These are phyloP conservation scores for Uromys caudimaculatus DNA, from an alignment of 2,797 vertebrate genomes.

Conservation along the genomic window DNA sequence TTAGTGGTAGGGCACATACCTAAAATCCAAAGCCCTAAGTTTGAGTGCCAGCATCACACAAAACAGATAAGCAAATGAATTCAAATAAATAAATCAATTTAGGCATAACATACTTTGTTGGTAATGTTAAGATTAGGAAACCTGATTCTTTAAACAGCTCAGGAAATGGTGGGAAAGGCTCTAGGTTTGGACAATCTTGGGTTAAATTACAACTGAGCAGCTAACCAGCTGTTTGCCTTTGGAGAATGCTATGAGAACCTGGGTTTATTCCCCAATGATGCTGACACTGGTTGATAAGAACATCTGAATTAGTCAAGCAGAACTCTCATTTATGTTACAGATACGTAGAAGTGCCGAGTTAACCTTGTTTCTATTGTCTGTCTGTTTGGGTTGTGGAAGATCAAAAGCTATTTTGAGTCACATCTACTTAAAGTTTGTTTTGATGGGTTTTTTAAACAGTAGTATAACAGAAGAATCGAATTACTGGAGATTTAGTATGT, in stretches of 20 bases:
- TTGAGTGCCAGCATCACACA: background rate
- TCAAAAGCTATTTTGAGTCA: slow-evolving; percentile 11
- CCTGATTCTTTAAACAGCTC: background rate
- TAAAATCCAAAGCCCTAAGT: background rate
- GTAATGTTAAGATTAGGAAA: background rate
- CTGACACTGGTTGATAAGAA: background rate
- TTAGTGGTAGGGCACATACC: background rate
- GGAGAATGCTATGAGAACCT: background rate
- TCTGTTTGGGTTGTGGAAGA: slow-evolving; percentile 53
- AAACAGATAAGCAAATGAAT: background rate
- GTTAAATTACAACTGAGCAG: slow-evolving; percentile 6
- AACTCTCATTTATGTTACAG: background rate
- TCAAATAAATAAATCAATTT: background rate
- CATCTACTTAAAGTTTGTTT: background rate
- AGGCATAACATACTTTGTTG: background rate
- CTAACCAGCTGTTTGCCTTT: slow-evolving; percentile 19
- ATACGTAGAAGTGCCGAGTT: background rate
- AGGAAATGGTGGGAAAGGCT: background rate
- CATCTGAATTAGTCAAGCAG: slow-evolving; percentile 16
- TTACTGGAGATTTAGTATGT: background rate
- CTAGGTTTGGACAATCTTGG: background rate
- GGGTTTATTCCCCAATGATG: background rate
- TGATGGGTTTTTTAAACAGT: background rate
- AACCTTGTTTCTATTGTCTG: background rate
- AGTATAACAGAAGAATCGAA: background rate